Base-by-base conservation (phyloP, 2,113 vertebrate genomes). In the Ictidomys tridecemlineatus region DNA sequence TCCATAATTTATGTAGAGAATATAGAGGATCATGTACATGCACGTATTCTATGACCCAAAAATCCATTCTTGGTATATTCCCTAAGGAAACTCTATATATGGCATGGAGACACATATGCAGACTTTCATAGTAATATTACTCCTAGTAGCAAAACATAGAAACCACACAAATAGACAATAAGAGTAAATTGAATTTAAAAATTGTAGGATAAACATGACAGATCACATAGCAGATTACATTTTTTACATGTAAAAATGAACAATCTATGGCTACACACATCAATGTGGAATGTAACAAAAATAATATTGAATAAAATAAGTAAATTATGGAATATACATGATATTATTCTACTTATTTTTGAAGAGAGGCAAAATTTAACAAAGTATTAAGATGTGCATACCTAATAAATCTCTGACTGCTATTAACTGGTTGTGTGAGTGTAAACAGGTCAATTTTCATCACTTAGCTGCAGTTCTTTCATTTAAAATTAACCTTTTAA, bases 401-500 rank as follows among this genome's bases (percentile, higher is more conserved):
- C 48, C 48, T 51, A 51, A 51, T 96, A 95, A 97, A 97, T 97
- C 82, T 90, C 61, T 84, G 74, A 84, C 96, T 95, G 63, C 84
- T 65, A 89, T 97, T 97, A 97, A 84, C 89, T 84, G 89, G 28
- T 76, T 93, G 37, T 58, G 20, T 85, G 93, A 94, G 69, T 73
- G 93, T 95, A 85, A 93, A 94, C 89, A 93, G 91, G 83, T 97
- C 91, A 97, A 78, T 97, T 96, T 93, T 45, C n/a, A 82, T 76
- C 96, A 96, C 76, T 94, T 97, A 94, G 45, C n/a, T 94, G 61
- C 34, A 76, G 48, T 89, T 97, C 53, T 96, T 96, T 94, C 51
- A 94, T 87, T 95, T 94, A 67, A 97, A 94, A 95, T 97, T 97
- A 97, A 97, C 95, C 42, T 95, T 91, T 94, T 89, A 93, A 93